A percentile compares a stretch with the other conserved stretches of the same genome.
phyloP scores from a whole-genome alignment of 2,113 vertebrate species.

The Melanocharis versteri region DNA sequence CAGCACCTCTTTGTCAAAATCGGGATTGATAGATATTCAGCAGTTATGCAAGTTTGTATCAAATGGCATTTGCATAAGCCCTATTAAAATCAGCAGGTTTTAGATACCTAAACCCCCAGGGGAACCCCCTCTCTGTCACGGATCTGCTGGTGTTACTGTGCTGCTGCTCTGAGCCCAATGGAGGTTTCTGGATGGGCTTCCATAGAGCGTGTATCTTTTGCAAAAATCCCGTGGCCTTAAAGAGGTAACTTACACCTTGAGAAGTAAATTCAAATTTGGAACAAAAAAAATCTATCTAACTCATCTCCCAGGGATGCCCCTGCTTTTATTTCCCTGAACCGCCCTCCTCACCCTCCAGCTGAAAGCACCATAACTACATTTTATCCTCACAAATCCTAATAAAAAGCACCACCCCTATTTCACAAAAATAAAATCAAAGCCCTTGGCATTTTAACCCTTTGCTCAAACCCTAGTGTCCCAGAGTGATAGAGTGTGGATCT shows the following conservation, averaged over 20 bases:
- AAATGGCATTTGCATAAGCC: neutral
- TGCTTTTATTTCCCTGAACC: neutral
- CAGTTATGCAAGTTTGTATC: neutral
- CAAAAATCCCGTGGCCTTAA: neutral
- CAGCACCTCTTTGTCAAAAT: neutral
- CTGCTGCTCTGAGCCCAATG: neutral
- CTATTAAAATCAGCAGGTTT: neutral
- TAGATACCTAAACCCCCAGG: neutral
- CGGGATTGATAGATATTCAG: neutral
- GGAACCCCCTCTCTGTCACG: neutral
- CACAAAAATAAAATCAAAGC: neutral
- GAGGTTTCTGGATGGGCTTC: neutral
- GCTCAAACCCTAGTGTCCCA: fast-evolving
- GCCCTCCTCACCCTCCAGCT: neutral
- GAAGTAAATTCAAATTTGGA: neutral
- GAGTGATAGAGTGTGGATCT: fast-evolving
- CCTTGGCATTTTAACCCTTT: neutral
- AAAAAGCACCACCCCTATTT: neutral
- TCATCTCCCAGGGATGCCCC: neutral
- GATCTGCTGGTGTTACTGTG: neutral
- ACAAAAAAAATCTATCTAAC: neutral
- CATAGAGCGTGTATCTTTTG: no score
- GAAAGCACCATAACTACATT: neutral
- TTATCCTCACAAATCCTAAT: neutral
- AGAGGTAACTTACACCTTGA: neutral